Percentiles rank a stretch among this genome's conserved stretches.
phyloP scores from a whole-genome alignment of 2,888 invertebrate species.

The Aspidiotus destructor region DNA sequence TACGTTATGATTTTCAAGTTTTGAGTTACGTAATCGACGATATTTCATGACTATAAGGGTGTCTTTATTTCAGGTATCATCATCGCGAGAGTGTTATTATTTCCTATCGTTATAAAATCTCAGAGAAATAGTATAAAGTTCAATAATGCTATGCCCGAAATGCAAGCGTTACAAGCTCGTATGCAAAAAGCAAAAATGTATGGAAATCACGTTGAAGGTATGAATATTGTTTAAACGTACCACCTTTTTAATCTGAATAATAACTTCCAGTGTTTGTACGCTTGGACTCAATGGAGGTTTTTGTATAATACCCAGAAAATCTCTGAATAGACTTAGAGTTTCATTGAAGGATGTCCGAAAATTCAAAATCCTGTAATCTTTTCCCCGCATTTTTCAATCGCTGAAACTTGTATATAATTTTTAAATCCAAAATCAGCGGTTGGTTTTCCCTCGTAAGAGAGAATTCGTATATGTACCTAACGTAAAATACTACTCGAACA shows the following conservation, averaged over 20 bases:
- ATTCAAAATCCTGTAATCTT: too few relatives aligned
- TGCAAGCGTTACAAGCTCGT: slow-evolving; percentile 69
- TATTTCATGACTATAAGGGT: slow-evolving; percentile 20
- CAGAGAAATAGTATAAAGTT: slow-evolving; percentile 73
- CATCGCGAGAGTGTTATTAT: slow-evolving; percentile 61
- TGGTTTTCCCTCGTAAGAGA: too few relatives aligned
- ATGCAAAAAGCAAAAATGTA: slow-evolving; percentile 75
- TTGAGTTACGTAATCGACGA: not conserved
- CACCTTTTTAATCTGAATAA: too few relatives aligned
- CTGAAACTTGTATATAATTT: too few relatives aligned
- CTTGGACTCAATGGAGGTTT: not conserved
- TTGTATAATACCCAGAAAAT: not conserved
- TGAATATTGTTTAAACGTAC: too few relatives aligned
- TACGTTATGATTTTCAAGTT: slow-evolving; percentile 39
- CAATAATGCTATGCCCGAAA: slow-evolving; percentile 75
- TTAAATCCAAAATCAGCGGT: too few relatives aligned
- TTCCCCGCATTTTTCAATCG: too few relatives aligned
- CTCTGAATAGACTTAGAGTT: not conserved
- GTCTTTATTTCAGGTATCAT: slow-evolving; percentile 54
- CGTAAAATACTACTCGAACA: not conserved
- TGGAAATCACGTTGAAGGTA: slow-evolving; percentile 69
- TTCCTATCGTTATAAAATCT: slow-evolving; percentile 73
- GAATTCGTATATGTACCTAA: not conserved
- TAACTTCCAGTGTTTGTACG: too few relatives aligned
- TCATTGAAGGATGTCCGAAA: too few relatives aligned